These are phyloP conservation scores for Grallaria varia DNA, from an alignment of 2,113 vertebrate species.

Conservation along the genomic window DNA sequence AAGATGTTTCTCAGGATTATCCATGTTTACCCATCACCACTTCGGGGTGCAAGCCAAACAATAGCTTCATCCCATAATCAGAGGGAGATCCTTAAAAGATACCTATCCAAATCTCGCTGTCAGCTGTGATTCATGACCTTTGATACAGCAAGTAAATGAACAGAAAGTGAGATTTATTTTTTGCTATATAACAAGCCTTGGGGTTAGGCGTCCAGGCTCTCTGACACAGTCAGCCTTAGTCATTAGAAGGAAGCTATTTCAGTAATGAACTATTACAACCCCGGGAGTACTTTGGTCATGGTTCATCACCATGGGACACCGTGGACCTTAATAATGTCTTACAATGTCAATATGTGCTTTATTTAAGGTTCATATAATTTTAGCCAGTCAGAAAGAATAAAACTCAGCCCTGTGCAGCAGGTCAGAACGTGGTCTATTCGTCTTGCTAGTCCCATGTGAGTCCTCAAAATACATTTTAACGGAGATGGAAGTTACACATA, in stretches of 20 bases:
- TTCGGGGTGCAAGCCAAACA: neutral
- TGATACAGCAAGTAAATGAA: neutral
- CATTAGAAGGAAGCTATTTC: conserved; percentile 35
- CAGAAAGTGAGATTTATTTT: conserved; percentile 35
- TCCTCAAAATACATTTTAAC: conserved; percentile 10
- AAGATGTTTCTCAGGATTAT: neutral
- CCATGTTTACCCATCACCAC: rapidly evolving
- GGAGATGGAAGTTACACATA: neutral
- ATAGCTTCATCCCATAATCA: neutral
- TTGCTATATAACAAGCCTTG: conserved; percentile 1
- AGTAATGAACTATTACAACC: conserved; percentile 40
- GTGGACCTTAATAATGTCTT: conserved; percentile 35
- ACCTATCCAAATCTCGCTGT: neutral
- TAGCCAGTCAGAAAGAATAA: neutral
- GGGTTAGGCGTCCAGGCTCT: conserved; percentile 22
- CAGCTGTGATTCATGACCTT: neutral
- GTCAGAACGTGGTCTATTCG: conserved; percentile 13
- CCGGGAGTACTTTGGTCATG: conserved; percentile 29
- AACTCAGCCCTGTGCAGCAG: neutral
- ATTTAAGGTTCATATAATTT: neutral
- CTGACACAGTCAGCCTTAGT: conserved; percentile 34
- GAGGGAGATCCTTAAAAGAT: neutral
- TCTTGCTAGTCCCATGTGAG: conserved; percentile 20
- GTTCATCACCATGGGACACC: conserved; percentile 23
- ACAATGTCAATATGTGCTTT: conserved; percentile 56